These are phyloP conservation scores for Molanna angustata DNA, from an alignment of 2,888 invertebrate species.

Conservation along the genomic window DNA sequence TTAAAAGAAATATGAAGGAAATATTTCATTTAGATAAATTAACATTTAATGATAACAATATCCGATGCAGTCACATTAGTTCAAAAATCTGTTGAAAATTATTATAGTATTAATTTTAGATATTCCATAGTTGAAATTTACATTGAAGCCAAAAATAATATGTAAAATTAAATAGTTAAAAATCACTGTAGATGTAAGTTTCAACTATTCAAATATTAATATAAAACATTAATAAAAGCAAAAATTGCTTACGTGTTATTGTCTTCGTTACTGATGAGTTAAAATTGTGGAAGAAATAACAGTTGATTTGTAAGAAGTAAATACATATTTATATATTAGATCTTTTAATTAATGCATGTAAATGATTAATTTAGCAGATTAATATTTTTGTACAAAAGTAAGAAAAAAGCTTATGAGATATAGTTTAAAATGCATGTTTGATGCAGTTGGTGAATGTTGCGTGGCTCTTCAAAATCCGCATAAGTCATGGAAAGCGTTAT, in stretches of 20 bases:
- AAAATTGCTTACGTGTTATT: constrained; percentile 28
- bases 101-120: too few species aligned
- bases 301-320: constrained; percentile 1
- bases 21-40: too few species aligned
- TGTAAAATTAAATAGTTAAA: too few species aligned
- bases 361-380: constrained; percentile 27
- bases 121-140: too few species aligned
- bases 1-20: too few species aligned
- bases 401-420: constrained; percentile 15
- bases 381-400: constrained; percentile 28
- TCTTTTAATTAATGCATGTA: constrained; percentile 3
- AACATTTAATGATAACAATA: too few species aligned
- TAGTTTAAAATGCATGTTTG: neutral
- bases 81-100: too few species aligned
- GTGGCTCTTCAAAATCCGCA: constrained; percentile 26
- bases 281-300: constrained; percentile 13
- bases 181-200: too few species aligned
- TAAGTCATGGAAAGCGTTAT: constrained; percentile 79
- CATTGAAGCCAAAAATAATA: too few species aligned
- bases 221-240: constrained; percentile 30
- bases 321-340: constrained; percentile 10
- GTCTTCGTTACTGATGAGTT: constrained; percentile 24
- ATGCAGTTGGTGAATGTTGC: constrained; percentile 2
- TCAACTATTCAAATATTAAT: too few species aligned
- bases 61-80: too few species aligned